phyloP scores from a whole-genome alignment of 2,113 vertebrate species.

The Crotalus viridis region DNA sequence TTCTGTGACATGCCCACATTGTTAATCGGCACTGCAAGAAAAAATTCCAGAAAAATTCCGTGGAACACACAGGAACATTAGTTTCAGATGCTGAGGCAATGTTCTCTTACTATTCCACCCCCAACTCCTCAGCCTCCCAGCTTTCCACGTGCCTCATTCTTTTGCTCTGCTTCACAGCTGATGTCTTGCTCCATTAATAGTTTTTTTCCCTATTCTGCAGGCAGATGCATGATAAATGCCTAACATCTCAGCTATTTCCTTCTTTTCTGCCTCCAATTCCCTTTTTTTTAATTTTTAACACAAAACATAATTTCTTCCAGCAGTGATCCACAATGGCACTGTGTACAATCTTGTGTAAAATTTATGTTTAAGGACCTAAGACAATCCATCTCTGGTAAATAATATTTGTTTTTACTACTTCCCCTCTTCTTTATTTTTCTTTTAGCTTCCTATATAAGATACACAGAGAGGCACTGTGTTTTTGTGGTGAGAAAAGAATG shows the following conservation, averaged over 20 bases:
- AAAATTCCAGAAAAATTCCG: conserved; percentile 20
- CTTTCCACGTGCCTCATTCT: background rate
- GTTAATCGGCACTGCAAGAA: conserved; percentile 6
- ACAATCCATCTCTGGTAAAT: conserved; percentile 27
- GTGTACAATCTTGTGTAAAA: background rate
- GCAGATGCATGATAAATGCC: conserved; percentile 41
- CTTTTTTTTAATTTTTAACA: conserved; percentile 36
- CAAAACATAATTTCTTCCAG: conserved; percentile 33
- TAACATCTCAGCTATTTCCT: conserved; percentile 46
- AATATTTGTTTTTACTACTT: conserved; percentile 26
- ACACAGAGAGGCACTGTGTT: background rate
- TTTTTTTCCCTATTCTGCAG: conserved; percentile 11
- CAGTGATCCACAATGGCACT: conserved; percentile 11
- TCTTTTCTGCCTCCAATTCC: conserved; percentile 34
- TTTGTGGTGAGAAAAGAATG: background rate
- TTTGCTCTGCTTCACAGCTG: conserved; percentile 16
- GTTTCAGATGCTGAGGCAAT: conserved; percentile 45
- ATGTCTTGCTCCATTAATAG: conserved; percentile 5
- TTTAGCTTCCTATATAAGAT: conserved; percentile 6
- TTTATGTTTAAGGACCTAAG: conserved; percentile 31
- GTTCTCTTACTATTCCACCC: background rate
- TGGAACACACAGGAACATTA: conserved; percentile 34
- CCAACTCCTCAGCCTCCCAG: background rate
- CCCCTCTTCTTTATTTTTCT: background rate
- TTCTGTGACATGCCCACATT: background rate